These are phyloP conservation scores for Apamea epomidion DNA, from an alignment of 2,888 invertebrate species.

Conservation along the genomic window DNA sequence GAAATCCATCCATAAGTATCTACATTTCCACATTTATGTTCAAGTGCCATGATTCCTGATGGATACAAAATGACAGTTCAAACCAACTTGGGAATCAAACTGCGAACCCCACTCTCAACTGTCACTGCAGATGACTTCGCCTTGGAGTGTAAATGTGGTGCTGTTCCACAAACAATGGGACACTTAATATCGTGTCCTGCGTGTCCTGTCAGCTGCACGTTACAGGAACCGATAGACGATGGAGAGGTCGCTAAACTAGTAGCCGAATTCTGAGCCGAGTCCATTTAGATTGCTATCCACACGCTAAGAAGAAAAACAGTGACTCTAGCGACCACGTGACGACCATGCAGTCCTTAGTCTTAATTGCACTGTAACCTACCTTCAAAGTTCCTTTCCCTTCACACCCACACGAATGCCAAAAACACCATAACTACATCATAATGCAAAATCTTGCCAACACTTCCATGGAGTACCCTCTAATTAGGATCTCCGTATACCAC, in stretches of 20 bases:
- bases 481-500: constrained; percentile 43
- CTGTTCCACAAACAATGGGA: too few species aligned
- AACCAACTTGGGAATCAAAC: neutral
- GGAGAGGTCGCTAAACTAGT: too few species aligned
- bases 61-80: neutral
- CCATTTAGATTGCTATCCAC: too few species aligned
- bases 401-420: neutral
- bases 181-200: too few species aligned
- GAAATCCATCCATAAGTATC: too few species aligned
- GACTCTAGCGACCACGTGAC: neutral
- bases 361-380: neutral
- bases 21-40: neutral
- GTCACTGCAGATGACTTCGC: too few species aligned
- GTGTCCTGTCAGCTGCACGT: too few species aligned
- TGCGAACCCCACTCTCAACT: neutral
- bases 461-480: constrained; percentile 35
- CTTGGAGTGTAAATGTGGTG: too few species aligned
- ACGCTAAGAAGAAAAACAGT: neutral
- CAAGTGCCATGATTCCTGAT: neutral
- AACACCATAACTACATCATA: constrained; percentile 14
- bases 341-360: too few species aligned
- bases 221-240: too few species aligned
- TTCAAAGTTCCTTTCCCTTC: neutral
- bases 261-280: too few species aligned
- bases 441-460: constrained; percentile 45